Evolutionary conservation across 2,797 vertebrate genomes (phyloP), one percentile per base, ranked within the genome.

Genomic region (Luscinia megarhynchos): DNA sequence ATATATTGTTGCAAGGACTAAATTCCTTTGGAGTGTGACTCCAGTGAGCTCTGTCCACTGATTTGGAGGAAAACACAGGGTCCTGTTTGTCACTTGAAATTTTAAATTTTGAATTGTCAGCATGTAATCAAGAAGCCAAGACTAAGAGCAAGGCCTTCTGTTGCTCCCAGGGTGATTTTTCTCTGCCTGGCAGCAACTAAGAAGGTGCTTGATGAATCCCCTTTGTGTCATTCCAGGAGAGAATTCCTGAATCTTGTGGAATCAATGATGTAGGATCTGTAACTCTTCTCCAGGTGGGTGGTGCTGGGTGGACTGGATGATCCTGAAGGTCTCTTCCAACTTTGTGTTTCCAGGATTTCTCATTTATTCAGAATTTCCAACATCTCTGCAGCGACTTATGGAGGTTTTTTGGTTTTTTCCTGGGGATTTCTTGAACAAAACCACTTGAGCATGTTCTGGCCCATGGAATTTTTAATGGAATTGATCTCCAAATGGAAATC

Each of bases 201-300:
- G 46, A 43, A 88, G 64, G 68, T 66, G 85, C 59, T 48, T 72
- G 55, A 74, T 3, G 64, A 89, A 86, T 75, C 66, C 16, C 18
- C 36, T 66, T 76, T 36, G 27, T 83, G 61, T 36, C 51, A 85
- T 48, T 57, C 77, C 90, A 87, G 26, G 61, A 72, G n/a, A 81
- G 62, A 90, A 95, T 89, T 92, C 85, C 83, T 84, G 51, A 80
- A 74, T 89, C 43, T 61, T 68, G 48, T 53, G 77, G 84, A 88
- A 94, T 87, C 55, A 75, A 30, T 17, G 43, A 41, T 40, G 74
- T 84, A 87, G 90, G 59, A 75, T 82, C 90, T 26, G 41, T 32
- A 87, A 23, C 53, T 57, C 57, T 63, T 72, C 61, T 83, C 59
- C 23, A 62, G 30, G 69, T 58, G 68, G 63, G 24, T 20, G 34